Conservation (phyloP, 2,113 vertebrate genomes). For the Melanerpes aurifrons region DNA sequence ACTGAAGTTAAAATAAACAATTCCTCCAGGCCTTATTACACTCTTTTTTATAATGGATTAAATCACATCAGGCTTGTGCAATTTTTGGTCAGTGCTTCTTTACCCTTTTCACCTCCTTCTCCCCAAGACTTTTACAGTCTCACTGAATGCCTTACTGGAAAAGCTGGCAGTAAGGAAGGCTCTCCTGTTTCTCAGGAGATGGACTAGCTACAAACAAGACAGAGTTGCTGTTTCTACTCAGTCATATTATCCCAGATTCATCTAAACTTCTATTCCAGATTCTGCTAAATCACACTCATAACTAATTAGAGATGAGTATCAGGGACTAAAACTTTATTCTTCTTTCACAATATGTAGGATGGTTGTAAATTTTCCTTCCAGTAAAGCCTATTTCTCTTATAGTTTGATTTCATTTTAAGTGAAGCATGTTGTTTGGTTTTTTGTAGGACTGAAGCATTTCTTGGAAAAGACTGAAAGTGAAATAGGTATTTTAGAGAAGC, state of each 20-base stretch:
- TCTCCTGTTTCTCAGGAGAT: background rate
- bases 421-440: background rate
- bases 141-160: background rate
- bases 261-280: background rate
- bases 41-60: background rate
- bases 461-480: constrained; percentile 18
- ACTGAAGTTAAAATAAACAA: background rate
- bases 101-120: background rate
- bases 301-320: background rate
- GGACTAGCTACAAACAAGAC: background rate
- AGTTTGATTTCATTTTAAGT: background rate
- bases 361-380: background rate
- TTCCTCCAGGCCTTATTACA: background rate
- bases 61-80: accelerated
- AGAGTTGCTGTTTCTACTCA: background rate
- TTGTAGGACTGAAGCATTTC: constrained; percentile 22
- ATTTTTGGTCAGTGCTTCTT: background rate
- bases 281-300: background rate
- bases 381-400: background rate
- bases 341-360: background rate
- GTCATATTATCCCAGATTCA: background rate
- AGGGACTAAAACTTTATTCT: background rate
- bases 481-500: background rate
- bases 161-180: background rate
- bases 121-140: background rate